Conservation (phyloP, 2,888 invertebrate species). For the Ypsolopha sequella region DNA sequence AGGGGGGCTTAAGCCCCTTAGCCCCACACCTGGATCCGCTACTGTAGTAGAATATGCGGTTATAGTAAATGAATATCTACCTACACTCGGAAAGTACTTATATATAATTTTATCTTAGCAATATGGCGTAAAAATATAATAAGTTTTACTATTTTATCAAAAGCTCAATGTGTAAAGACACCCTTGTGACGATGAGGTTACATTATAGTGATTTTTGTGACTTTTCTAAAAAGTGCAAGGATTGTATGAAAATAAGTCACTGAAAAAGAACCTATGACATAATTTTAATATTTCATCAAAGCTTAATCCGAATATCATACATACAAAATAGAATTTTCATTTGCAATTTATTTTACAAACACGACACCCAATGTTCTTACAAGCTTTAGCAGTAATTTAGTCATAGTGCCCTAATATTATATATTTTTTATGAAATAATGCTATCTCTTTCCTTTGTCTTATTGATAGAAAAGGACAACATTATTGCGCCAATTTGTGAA, state of each 20-base stretch:
- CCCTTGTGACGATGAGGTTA: conserved; percentile 52
- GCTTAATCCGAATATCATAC: conserved; percentile 10
- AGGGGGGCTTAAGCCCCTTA: too few relatives aligned
- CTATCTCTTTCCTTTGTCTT: not conserved
- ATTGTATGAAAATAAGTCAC: not conserved
- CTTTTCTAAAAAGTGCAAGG: conserved; percentile 2
- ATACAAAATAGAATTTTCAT: conserved; percentile 63
- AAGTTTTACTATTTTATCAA: conserved; percentile 43
- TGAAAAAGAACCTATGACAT: not conserved
- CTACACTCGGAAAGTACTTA: not conserved
- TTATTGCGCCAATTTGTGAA: not conserved
- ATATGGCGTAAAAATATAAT: conserved; percentile 11
- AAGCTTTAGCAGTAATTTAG: conserved; percentile 62
- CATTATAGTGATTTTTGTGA: conserved; percentile 10
- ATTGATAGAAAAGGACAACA: not conserved
- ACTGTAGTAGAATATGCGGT: too few relatives aligned
- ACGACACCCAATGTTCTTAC: conserved; percentile 33
- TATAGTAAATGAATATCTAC: not conserved
- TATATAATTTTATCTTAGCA: not conserved
- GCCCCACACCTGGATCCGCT: too few relatives aligned
- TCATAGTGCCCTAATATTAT: conserved; percentile 35
- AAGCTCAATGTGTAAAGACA: conserved; percentile 63
- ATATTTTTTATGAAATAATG: conserved; percentile 9
- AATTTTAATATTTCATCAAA: not conserved
- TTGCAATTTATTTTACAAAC: conserved; percentile 50